Percentiles rank a stretch among this genome's conserved stretches.
phyloP scores from a whole-genome alignment of 2,888 invertebrate species.

The Sisyra nigra region DNA sequence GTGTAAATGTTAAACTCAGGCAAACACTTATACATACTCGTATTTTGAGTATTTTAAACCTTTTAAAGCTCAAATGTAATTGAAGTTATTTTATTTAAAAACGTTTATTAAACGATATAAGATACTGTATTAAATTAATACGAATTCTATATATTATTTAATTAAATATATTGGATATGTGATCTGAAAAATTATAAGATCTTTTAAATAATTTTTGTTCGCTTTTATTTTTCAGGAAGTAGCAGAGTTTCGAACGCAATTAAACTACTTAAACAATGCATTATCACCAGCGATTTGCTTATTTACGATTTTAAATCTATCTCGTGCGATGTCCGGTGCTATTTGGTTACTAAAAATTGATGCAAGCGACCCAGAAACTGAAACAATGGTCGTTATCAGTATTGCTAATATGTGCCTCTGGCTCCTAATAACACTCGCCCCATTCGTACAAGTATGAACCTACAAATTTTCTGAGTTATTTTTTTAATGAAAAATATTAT shows the following conservation, averaged over 20 bases:
- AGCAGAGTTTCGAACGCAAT: conserved; percentile 58
- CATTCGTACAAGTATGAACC: conserved; percentile 49
- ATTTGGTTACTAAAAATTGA: conserved; percentile 49
- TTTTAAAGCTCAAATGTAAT: too few species aligned
- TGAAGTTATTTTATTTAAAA: too few species aligned
- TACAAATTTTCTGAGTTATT: conserved; percentile 17
- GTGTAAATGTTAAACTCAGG: too few species aligned
- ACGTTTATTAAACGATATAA: too few species aligned
- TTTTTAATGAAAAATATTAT: conserved; percentile 9
- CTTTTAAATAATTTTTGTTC: too few species aligned
- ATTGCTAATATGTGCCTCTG: conserved; percentile 44
- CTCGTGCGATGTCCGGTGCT: conserved; percentile 53
- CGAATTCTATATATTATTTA: too few species aligned
- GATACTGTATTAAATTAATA: too few species aligned
- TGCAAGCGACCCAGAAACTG: conserved; percentile 37
- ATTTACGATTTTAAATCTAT: conserved; percentile 56
- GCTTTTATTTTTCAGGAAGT: conserved; percentile 43
- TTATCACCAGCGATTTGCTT: conserved; percentile 61
- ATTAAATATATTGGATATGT: too few species aligned
- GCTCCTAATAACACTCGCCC: conserved; percentile 45
- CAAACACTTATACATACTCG: too few species aligned
- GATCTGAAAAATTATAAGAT: too few species aligned
- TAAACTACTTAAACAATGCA: conserved; percentile 61
- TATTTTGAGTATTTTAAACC: too few species aligned
- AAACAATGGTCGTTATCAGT: conserved; percentile 40